These are phyloP conservation scores for Formica aserva DNA, from an alignment of 2,888 invertebrate genomes.

Conservation along the genomic window DNA sequence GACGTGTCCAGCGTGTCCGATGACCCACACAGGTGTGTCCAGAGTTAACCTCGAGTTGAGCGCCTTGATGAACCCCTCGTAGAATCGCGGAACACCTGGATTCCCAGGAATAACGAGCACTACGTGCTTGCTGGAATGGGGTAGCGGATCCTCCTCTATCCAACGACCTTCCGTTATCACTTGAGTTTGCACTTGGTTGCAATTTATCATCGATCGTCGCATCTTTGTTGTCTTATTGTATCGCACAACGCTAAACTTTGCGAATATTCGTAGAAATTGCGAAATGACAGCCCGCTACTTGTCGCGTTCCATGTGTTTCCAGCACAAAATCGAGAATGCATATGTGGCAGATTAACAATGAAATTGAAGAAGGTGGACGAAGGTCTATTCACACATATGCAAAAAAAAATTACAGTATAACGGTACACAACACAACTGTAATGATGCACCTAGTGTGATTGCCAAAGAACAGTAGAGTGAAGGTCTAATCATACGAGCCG, in stretches of 20 bases:
- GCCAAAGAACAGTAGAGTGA: neutral
- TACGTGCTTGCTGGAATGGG: slow-evolving; percentile 87
- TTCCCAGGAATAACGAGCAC: slow-evolving; percentile 94
- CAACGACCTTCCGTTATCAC: slow-evolving; percentile 91
- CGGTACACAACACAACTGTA: neutral
- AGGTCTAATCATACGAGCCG: slow-evolving; percentile 23
- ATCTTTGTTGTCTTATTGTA: slow-evolving; percentile 72
- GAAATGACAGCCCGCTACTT: neutral
- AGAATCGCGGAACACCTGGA: slow-evolving; percentile 94
- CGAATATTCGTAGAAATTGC: neutral
- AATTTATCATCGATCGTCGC: slow-evolving; percentile 86
- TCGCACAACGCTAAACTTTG: too few species aligned
- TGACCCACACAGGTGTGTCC: slow-evolving; percentile 91
- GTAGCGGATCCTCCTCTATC: slow-evolving; percentile 85
- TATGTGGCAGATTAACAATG: neutral
- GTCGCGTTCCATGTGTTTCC: neutral
- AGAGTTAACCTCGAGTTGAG: slow-evolving; percentile 88
- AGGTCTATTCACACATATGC: neutral
- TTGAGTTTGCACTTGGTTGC: slow-evolving; percentile 91
- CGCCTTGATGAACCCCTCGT: slow-evolving; percentile 90
- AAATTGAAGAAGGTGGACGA: neutral
- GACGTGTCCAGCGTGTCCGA: slow-evolving; percentile 95
- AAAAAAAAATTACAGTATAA: neutral
- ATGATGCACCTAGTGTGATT: neutral
- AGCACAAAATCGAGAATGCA: neutral